Evolutionary conservation across 2,888 invertebrate species (phyloP).

Genomic region (Elegia similella): DNA sequence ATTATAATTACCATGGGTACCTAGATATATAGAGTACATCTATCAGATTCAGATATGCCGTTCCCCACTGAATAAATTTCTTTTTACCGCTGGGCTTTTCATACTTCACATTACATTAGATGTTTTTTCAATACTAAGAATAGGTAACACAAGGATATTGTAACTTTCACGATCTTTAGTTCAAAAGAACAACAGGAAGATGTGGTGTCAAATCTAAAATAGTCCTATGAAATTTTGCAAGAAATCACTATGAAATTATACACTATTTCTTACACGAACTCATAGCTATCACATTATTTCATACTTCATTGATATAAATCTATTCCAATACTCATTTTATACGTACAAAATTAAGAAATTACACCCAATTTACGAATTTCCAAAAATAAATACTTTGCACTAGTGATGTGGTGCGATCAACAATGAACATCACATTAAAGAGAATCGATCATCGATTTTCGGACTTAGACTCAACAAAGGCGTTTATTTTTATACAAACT

Average conservation of each 20-base stretch:
- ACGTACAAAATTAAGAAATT: slow-evolving; percentile 39
- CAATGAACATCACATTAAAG: neutral
- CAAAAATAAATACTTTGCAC: slow-evolving; percentile 50
- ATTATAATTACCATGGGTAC: neutral
- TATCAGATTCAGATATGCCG: too few species aligned
- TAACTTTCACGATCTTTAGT: neutral
- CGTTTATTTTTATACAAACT: too few species aligned
- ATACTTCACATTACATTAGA: too few species aligned
- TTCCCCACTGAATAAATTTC: too few species aligned
- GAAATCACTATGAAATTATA: neutral
- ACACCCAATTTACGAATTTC: slow-evolving; percentile 41
- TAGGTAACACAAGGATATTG: too few species aligned
- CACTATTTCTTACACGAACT: neutral
- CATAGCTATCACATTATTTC: too few species aligned
- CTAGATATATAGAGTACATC: too few species aligned
- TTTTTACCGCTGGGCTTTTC: too few species aligned
- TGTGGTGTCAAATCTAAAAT: slow-evolving; percentile 28
- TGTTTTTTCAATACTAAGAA: too few species aligned
- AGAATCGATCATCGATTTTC: neutral
- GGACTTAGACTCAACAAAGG: too few species aligned
- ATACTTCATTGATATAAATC: neutral
- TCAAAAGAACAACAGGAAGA: slow-evolving; percentile 38
- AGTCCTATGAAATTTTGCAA: slow-evolving; percentile 18
- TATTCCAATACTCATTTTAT: slow-evolving; percentile 14
- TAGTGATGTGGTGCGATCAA: neutral